phyloP scores from a whole-genome alignment of 2,888 invertebrate genomes.

The Xestia rhomboidea region DNA sequence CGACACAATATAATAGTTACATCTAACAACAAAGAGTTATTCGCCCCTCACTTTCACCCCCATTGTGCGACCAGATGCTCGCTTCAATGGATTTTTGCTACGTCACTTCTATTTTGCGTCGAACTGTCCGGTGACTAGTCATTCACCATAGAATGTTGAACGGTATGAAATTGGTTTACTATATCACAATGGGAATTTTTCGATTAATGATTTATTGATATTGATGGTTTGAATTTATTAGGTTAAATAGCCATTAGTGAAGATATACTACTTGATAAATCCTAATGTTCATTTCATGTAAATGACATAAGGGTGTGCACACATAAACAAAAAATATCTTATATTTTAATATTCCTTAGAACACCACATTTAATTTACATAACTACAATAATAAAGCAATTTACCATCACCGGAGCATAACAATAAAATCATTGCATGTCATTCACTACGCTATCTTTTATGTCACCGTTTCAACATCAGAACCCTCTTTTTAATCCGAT shows the following conservation, averaged over 20 bases:
- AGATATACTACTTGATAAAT: neutral
- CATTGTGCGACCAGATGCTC: conserved; percentile 49
- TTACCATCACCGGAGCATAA: conserved; percentile 45
- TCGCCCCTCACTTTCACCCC: conserved; percentile 44
- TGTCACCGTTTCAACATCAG: conserved; percentile 42
- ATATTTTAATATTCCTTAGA: conserved; percentile 6
- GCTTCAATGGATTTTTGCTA: conserved; percentile 53
- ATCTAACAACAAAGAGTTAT: conserved; percentile 40
- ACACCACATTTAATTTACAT: conserved; percentile 39
- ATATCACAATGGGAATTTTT: conserved; percentile 43
- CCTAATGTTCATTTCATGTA: neutral
- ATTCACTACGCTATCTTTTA: conserved; percentile 44
- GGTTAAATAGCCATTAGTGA: neutral
- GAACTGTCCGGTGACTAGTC: conserved; percentile 53
- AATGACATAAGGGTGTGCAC: neutral
- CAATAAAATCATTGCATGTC: conserved; percentile 49
- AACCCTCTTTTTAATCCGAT: conserved; percentile 59
- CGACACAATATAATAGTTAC: conserved; percentile 44
- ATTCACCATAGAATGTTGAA: conserved; percentile 44
- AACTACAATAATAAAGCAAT: conserved; percentile 42
- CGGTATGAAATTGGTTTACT: conserved; percentile 64
- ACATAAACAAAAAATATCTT: neutral
- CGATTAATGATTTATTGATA: conserved; percentile 56
- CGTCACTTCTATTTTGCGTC: conserved; percentile 60
- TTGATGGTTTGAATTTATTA: conserved; percentile 34